phyloP scores from a whole-genome alignment of 2,888 invertebrate species.

The Drosophila putrida region DNA sequence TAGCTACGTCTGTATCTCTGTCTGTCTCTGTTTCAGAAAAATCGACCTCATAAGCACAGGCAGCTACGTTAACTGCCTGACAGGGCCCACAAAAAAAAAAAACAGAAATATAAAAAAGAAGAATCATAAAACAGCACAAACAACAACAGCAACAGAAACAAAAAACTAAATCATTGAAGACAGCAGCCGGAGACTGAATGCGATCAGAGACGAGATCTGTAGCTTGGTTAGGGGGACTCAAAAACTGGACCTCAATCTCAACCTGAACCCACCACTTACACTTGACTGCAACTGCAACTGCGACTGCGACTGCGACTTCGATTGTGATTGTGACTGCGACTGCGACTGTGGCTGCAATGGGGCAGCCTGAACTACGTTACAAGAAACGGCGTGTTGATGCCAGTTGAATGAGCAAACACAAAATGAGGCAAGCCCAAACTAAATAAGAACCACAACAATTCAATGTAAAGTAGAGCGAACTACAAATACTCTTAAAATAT shows the following conservation, averaged over 20 bases:
- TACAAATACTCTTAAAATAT: slow-evolving; percentile 14
- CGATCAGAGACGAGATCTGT: slow-evolving; percentile 46
- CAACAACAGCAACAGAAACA: background rate
- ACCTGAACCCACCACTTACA: slow-evolving; percentile 26
- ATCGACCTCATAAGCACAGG: slow-evolving; percentile 72
- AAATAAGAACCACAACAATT: background rate
- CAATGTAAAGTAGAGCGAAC: background rate
- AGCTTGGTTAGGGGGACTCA: slow-evolving; percentile 2
- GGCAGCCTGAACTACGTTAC: slow-evolving; percentile 45
- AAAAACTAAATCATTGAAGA: slow-evolving; percentile 60
- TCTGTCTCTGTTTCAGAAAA: slow-evolving; percentile 27
- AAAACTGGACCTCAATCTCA: slow-evolving; percentile 39
- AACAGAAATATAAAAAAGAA: slow-evolving; percentile 3
- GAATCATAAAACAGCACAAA: slow-evolving; percentile 4
- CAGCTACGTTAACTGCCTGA: slow-evolving; percentile 67
- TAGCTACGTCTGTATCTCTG: background rate
- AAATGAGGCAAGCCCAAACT: slow-evolving; percentile 26
- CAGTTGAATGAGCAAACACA: slow-evolving; percentile 71
- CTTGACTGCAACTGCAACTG: slow-evolving; percentile 2
- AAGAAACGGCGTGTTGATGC: slow-evolving; percentile 76
- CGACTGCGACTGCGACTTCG: slow-evolving; percentile 8
- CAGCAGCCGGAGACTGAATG: slow-evolving; percentile 47
- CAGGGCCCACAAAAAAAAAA: slow-evolving; percentile 23
- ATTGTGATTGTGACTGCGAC: slow-evolving; percentile 1
- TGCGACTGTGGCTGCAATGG: background rate